Evolutionary conservation across 2,797 vertebrate genomes (phyloP).

Genomic region (Sphenopsis melanotis): DNA sequence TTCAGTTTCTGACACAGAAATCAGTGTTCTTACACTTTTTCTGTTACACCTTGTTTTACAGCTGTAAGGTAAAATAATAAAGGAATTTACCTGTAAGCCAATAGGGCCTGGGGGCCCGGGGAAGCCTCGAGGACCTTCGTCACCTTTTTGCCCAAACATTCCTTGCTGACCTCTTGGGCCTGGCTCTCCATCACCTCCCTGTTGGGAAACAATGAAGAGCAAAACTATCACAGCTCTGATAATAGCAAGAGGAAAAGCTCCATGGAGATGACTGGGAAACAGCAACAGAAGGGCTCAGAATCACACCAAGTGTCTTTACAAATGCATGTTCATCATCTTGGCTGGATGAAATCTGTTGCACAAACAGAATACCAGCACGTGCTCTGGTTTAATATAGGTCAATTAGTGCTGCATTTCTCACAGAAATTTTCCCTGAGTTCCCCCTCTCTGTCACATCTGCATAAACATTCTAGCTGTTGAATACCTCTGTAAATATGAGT

Average conservation of each 20-base stretch:
- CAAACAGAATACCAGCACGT: not conserved
- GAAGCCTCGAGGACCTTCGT: slow-evolving; percentile 95
- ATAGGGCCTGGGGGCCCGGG: slow-evolving; percentile 96
- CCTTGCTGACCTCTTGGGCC: slow-evolving; percentile 97
- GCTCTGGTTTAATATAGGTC: not conserved
- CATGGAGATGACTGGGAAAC: not conserved
- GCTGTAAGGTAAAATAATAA: not conserved
- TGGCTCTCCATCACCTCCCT: slow-evolving; percentile 96
- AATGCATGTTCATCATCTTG: not conserved
- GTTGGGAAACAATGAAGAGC: not conserved
- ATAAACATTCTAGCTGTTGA: not conserved
- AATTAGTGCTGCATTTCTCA: not conserved
- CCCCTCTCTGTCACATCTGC: not conserved
- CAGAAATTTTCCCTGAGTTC: not conserved
- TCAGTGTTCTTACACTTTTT: not conserved
- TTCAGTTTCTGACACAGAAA: not conserved
- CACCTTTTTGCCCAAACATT: slow-evolving; percentile 99
- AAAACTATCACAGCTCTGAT: not conserved
- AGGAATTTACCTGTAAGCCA: slow-evolving; percentile 88
- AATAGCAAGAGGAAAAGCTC: not conserved
- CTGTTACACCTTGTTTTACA: not conserved
- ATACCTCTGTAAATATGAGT: not conserved
- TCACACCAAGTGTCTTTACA: not conserved
- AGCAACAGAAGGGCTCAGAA: not conserved
- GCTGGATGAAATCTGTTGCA: not conserved